These are phyloP conservation scores for Punctoribates punctum DNA, from an alignment of 2,888 invertebrate species.

Conservation along the genomic window DNA sequence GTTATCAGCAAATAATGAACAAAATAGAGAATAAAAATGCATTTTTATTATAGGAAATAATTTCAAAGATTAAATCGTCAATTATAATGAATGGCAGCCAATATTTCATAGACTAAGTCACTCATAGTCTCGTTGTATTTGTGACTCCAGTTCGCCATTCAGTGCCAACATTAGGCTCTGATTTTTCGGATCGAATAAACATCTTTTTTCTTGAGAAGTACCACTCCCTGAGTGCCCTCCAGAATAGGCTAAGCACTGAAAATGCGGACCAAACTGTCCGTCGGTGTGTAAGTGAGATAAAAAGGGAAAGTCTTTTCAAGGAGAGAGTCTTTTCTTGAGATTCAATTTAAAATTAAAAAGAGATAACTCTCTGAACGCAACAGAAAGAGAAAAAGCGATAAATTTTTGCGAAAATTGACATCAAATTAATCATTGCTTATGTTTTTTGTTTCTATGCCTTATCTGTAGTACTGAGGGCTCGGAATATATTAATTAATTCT, in stretches of 20 bases:
- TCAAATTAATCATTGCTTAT: background rate
- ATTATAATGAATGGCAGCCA: background rate
- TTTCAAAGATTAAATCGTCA: slow-evolving; percentile 13
- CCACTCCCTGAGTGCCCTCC: too few relatives aligned
- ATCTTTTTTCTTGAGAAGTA: too few relatives aligned
- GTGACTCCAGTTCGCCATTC: background rate
- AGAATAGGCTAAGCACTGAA: too few relatives aligned
- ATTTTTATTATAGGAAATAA: background rate
- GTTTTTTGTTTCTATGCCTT: background rate
- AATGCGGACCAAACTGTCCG: too few relatives aligned
- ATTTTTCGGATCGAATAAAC: background rate
- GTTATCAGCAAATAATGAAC: background rate
- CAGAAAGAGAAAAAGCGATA: slow-evolving; percentile 1
- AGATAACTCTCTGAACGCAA: slow-evolving; percentile 8
- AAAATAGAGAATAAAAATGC: background rate
- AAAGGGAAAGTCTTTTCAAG: too few relatives aligned
- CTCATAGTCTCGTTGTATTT: background rate
- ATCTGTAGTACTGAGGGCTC: background rate
- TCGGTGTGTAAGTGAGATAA: too few relatives aligned
- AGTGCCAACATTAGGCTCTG: background rate
- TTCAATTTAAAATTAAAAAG: slow-evolving; percentile 2
- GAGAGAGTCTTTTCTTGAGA: too few relatives aligned
- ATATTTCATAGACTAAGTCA: background rate
- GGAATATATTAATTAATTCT: background rate
- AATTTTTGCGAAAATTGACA: slow-evolving; percentile 7